These are phyloP conservation scores for Carposina sasakii DNA, from an alignment of 1,140 invertebrate species.

Conservation along the genomic window DNA sequence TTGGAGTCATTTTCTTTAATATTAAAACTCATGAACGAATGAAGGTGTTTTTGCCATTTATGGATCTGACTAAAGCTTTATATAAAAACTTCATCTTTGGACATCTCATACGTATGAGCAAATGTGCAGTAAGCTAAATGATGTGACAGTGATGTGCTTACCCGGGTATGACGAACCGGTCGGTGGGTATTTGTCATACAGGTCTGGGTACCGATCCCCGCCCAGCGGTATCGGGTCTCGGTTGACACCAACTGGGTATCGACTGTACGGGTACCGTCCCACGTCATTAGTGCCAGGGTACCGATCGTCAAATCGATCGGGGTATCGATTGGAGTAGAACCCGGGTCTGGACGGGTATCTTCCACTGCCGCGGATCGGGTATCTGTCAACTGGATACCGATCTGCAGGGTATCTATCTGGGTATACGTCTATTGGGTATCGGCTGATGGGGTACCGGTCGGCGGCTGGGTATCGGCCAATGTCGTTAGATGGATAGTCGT, in stretches of 20 bases:
- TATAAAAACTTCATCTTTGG: too few species aligned
- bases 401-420: conserved; percentile 68
- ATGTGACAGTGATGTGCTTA: conserved; percentile 43
- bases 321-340: conserved; percentile 59
- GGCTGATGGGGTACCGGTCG: conserved; percentile 63
- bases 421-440: conserved; percentile 47
- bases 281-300: conserved; percentile 47
- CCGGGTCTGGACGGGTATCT: conserved; percentile 54
- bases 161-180: conserved; percentile 64
- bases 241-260: conserved; percentile 60
- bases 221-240: conserved; percentile 62
- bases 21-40: too few species aligned
- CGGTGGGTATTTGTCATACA: conserved; percentile 70
- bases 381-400: conserved; percentile 66
- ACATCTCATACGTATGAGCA: too few species aligned
- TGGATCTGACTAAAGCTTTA: too few species aligned
- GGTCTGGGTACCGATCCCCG: conserved; percentile 62
- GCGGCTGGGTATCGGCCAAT: conserved; percentile 58
- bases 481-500: conserved; percentile 45
- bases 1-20: too few species aligned
- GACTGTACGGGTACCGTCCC: conserved; percentile 66
- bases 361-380: conserved; percentile 51
- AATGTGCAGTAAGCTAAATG: too few species aligned
- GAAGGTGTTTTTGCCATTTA: too few species aligned
- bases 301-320: conserved; percentile 59